phyloP scores from a whole-genome alignment of 1,140 invertebrate species.

The Pemphigus obesinymphae region DNA sequence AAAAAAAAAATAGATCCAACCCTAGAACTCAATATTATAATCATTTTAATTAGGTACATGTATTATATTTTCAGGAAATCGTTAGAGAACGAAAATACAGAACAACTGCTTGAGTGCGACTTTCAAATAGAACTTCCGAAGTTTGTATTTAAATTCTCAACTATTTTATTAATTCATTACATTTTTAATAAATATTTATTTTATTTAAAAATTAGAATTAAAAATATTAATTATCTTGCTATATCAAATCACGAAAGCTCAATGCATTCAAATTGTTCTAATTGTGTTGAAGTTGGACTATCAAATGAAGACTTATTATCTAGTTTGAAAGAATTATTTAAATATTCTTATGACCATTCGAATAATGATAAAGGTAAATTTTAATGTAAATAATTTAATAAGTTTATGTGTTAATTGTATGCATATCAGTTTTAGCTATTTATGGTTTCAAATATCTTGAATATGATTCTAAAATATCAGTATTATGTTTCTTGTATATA shows the following conservation, averaged over 20 bases:
- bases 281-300: slow-evolving; percentile 23
- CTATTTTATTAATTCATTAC: neutral
- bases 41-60: neutral
- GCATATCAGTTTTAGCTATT: slow-evolving; percentile 17
- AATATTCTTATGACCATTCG: neutral
- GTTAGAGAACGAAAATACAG: slow-evolving; percentile 3
- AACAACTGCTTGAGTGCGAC: neutral
- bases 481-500: slow-evolving; percentile 28
- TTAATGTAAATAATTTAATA: neutral
- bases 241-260: slow-evolving; percentile 25
- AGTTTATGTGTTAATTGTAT: neutral
- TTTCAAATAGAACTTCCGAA: neutral
- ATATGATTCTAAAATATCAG: slow-evolving; percentile 27
- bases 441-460: slow-evolving; percentile 27
- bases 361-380: slow-evolving; percentile 12
- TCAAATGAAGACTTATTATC: neutral
- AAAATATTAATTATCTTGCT: slow-evolving; percentile 26
- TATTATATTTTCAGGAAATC: slow-evolving; percentile 7
- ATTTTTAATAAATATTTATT: neutral
- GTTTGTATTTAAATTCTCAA: neutral
- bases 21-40: too few species aligned
- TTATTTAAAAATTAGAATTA: slow-evolving; percentile 3
- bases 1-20: too few species aligned
- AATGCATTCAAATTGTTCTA: slow-evolving; percentile 22
- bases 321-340: neutral